Evolutionary conservation across 2,113 vertebrate genomes (phyloP), one percentile per base, ranked within the genome.

Genomic region (Andinoacara biseriatus): DNA sequence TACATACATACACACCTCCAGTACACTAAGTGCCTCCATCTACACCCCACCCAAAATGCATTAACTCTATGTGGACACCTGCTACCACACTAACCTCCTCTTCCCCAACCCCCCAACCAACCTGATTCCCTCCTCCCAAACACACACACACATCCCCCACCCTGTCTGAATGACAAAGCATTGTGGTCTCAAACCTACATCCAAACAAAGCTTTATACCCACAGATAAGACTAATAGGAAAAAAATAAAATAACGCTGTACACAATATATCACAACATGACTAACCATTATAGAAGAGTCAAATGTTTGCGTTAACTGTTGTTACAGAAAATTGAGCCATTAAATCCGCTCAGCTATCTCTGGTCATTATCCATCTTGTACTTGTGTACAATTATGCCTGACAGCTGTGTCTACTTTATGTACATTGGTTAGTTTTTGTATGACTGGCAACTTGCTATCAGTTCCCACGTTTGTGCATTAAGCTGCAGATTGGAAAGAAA

Each of bases 371-470:
- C 86, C 86, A 87, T 87, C 90, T 85, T 78, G n/a, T 8, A 82
- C 86, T 83, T 80, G 86, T 82, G 85, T 84, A 89, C 90, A 92
- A 92, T 90, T 93, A 89, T 77, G 78, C 83, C 83, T 20, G 86
- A 90, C 92, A 93, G 91, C 91, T 92, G 90, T 69, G 84, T 92
- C 81, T 90, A 75, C 90, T 93, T 90, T 80, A 79, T 85, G 72
- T 94, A 86, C 86, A 86, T 78, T 52, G 84, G 88, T 85, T 91
- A 29, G 77, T 81, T 83, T 79, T 65, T 78, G 74, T 86, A 17
- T 92, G 92, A 94, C 86, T 93, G 94, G 93, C 93, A 94, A 89
- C 87, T 91, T 79, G 83, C 87, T 90, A 93, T 95, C 92, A 89
- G 85, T 91, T 86, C 77, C 59, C 60, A 90, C 76, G 72, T 95